Percentiles rank a stretch among this genome's conserved stretches.
These are phyloP conservation scores for Spilogale gracilis DNA, from an alignment of 2,113 vertebrate species.

Conservation along the genomic window DNA sequence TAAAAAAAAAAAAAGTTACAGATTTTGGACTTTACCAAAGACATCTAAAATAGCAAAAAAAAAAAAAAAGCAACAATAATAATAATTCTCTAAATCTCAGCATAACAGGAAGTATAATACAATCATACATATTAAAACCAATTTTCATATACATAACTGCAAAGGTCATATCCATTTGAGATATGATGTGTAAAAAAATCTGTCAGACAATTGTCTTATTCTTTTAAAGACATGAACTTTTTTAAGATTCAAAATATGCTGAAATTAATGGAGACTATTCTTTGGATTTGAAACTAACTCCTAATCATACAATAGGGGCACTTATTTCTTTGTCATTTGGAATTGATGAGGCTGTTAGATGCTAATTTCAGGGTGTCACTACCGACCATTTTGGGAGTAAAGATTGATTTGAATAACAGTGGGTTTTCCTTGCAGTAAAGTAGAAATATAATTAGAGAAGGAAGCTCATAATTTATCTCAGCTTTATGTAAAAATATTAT, in stretches of 20 bases:
- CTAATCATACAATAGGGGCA: slow-evolving; percentile 68
- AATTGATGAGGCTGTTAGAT: slow-evolving; percentile 81
- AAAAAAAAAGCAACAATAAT: background rate
- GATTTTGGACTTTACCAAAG: slow-evolving; percentile 15
- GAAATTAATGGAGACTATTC: slow-evolving; percentile 69
- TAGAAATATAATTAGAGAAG: slow-evolving; percentile 82
- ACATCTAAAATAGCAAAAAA: background rate
- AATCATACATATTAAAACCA: slow-evolving; percentile 34
- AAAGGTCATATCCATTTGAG: slow-evolving; percentile 68
- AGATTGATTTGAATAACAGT: slow-evolving; percentile 82
- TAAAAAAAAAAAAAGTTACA: background rate
- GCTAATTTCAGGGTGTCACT: slow-evolving; percentile 83
- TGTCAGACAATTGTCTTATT: slow-evolving; percentile 59
- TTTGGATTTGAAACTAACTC: slow-evolving; percentile 73
- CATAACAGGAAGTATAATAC: background rate
- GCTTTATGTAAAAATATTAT: slow-evolving; percentile 82
- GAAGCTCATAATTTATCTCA: slow-evolving; percentile 79
- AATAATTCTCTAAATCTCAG: slow-evolving; percentile 18
- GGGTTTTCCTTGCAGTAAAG: slow-evolving; percentile 81
- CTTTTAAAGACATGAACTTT: slow-evolving; percentile 64
- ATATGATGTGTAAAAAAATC: slow-evolving; percentile 65
- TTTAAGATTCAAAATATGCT: slow-evolving; percentile 62
- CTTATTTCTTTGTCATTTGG: slow-evolving; percentile 78
- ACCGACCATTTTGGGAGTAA: slow-evolving; percentile 78
- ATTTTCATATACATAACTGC: slow-evolving; percentile 30